Evolutionary conservation across 2,797 vertebrate genomes (phyloP).

Genomic region (Macropodus opercularis): DNA sequence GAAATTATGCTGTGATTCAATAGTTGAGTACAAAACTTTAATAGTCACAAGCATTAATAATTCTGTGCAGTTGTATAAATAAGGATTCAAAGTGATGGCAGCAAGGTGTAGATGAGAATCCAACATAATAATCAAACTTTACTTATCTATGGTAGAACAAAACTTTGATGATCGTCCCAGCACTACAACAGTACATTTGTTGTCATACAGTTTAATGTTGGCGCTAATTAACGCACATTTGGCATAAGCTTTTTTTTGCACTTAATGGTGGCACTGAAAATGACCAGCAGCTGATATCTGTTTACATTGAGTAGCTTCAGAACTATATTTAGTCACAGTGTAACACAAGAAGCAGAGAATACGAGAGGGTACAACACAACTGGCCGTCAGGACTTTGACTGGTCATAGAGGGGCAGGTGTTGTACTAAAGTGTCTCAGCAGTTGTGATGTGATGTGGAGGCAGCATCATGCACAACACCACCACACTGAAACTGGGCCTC

Average conservation of each 20-base stretch:
- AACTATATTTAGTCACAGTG: background rate
- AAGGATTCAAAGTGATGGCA: slow-evolving; percentile 10
- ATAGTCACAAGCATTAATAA: slow-evolving; percentile 37
- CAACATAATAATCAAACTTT: no score
- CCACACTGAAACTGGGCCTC: background rate
- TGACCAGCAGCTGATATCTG: background rate
- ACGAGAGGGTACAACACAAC: background rate
- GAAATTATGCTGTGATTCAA: background rate
- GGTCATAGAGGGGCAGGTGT: background rate
- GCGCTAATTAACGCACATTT: slow-evolving; percentile 3
- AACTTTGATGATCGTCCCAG: background rate
- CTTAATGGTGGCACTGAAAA: slow-evolving; percentile 9
- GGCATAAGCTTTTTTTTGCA: background rate
- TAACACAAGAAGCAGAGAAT: background rate
- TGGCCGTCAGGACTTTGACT: background rate
- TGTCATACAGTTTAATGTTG: slow-evolving; percentile 16
- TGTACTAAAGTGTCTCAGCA: background rate
- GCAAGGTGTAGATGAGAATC: background rate
- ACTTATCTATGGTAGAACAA: no score
- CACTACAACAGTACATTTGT: background rate
- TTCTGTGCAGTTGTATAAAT: slow-evolving; percentile 22
- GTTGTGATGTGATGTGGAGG: background rate
- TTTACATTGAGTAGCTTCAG: background rate
- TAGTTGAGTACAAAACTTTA: slow-evolving; percentile 51
- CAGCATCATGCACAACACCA: background rate